Evolutionary conservation across 2,888 invertebrate species (phyloP), one percentile per base, ranked within the genome.

Genomic region (Limnephilus lunatus): DNA sequence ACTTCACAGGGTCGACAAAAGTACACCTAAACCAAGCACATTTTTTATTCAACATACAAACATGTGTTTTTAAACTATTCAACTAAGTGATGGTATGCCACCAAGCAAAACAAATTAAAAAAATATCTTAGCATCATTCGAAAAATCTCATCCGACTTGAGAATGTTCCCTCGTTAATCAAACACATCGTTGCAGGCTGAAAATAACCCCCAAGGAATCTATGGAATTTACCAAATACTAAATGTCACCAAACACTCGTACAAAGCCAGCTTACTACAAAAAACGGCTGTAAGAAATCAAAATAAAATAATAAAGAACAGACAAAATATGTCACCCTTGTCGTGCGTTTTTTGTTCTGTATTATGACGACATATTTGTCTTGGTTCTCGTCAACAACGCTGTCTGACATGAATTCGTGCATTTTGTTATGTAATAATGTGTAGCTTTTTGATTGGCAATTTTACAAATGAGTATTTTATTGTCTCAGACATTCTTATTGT

Each of bases 251-350:
- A 25, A 68, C 25, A 19, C 53, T 53, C 53, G 53, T 19, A 68
- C 25, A 68, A 68, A 25, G 68, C 1, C 0, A 68, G 68, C n/a
- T 68, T n/a, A 68, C 68, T 68, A 68, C 68, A 68, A 68, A 68
- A 25, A 68, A 25, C 68, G 25, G 25, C 68, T 4, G 68, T n/a
- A 68, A 25, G 68, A 25, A 3, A 83, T 25, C n/a, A 83, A 9
- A 35, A 83, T 35, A 83, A 83, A 83, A 35, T 9, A 83, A 83
- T 35, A 25, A 35, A 39, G 35, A n/a, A 7, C 32, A 32, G 32
- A 39, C 35, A 83, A 83, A 83, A 83, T 35, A 83, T 83, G 83
- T 83, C 83, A 83, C 83, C 83, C 83, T 83, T 31, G 35, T 83
- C 15, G 35, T 83, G 11, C 25, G 83, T 25, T 68, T 9, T 68